Conservation (phyloP, 2,888 invertebrate species). For the Acanthopleura granulata region DNA sequence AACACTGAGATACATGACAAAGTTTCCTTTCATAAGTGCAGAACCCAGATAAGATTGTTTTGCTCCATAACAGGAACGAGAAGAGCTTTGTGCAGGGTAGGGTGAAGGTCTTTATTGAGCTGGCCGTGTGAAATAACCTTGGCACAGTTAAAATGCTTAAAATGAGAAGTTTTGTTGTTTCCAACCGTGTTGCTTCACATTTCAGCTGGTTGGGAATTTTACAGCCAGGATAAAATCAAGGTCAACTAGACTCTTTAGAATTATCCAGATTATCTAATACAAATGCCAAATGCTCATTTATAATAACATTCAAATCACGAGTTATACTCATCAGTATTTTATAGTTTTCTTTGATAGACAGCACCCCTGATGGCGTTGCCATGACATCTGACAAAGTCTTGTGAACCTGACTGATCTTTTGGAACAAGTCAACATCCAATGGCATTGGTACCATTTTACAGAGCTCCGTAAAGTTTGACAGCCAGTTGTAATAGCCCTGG, state of each 20-base stretch:
- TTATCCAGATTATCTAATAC: constrained; percentile 51
- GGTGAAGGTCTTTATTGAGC: too few relatives aligned
- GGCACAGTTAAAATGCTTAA: too few relatives aligned
- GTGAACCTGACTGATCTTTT: constrained; percentile 65
- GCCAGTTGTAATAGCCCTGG: constrained; percentile 66
- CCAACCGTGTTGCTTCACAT: too few relatives aligned
- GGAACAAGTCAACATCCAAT: constrained; percentile 55
- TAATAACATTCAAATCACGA: constrained; percentile 56
- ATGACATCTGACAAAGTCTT: constrained; percentile 64
- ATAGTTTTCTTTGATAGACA: constrained; percentile 62
- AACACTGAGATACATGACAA: too few relatives aligned
- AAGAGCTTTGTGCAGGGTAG: too few relatives aligned
- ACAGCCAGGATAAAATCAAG: too few relatives aligned
- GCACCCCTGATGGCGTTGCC: constrained; percentile 61
- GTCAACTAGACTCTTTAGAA: background rate
- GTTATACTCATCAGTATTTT: constrained; percentile 63
- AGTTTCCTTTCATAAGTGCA: too few relatives aligned
- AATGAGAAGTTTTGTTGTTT: too few relatives aligned
- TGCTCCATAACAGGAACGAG: too few relatives aligned
- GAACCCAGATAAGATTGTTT: too few relatives aligned
- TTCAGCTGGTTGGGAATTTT: too few relatives aligned
- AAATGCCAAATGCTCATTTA: constrained; percentile 58
- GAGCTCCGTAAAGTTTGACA: constrained; percentile 60
- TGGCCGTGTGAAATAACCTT: too few relatives aligned
- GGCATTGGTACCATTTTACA: constrained; percentile 62